A percentile compares a stretch with the other conserved stretches of the same genome.
These are phyloP conservation scores for Charina bottae DNA, from an alignment of 2,113 vertebrate genomes.

Conservation along the genomic window DNA sequence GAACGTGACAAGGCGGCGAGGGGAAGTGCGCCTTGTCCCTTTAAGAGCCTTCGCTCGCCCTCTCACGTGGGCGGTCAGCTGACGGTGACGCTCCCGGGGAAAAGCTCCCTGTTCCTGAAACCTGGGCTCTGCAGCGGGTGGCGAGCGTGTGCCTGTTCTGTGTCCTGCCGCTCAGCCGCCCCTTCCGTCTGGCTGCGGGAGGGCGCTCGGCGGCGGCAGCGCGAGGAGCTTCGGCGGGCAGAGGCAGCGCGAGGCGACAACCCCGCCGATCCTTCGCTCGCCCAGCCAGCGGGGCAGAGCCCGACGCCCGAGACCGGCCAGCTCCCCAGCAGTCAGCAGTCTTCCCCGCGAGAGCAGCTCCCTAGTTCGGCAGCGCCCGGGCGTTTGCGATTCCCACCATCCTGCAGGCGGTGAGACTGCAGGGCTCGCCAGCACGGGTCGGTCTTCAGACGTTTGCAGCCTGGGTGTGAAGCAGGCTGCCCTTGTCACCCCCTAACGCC, in stretches of 20 bases:
- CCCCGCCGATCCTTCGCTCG: neutral
- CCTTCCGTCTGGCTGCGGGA: neutral
- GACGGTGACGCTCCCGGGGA: conserved; percentile 30
- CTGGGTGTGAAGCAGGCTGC: neutral
- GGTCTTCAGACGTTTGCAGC: neutral
- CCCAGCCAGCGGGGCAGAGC: neutral
- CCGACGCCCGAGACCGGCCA: neutral
- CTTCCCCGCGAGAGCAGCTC: neutral
- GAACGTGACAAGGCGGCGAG: rapidly evolving
- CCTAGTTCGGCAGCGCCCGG: neutral
- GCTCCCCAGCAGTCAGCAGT: neutral
- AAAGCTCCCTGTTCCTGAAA: conserved; percentile 26
- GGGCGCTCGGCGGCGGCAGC: neutral
- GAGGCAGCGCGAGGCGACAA: neutral
- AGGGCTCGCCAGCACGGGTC: neutral
- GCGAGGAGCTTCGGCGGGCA: neutral
- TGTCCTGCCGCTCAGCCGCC: neutral
- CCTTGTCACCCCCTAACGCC: neutral
- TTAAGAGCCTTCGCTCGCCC: conserved; percentile 11
- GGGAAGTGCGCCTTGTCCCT: neutral
- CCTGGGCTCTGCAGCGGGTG: neutral
- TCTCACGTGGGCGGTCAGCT: conserved; percentile 42
- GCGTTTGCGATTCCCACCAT: neutral
- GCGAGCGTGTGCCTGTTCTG: neutral
- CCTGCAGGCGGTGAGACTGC: neutral